Conservation (phyloP, 1,140 invertebrate genomes). For the Solen grandis region DNA sequence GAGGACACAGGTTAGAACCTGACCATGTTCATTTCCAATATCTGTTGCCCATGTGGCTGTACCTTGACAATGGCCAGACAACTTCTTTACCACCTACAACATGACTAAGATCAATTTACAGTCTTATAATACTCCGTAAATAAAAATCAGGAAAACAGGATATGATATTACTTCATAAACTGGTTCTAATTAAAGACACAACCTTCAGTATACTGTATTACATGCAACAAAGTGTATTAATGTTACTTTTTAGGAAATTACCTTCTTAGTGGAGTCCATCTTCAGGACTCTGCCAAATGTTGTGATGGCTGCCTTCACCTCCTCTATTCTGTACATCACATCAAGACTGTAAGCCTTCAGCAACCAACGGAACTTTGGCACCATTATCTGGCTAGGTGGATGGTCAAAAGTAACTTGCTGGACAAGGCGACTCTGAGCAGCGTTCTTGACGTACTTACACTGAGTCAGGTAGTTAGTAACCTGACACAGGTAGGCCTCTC, state of each 20-base stretch:
- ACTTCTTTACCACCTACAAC: conserved; percentile 52
- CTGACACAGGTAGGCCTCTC: background rate
- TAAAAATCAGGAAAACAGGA: conserved; percentile 24
- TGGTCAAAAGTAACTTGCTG: background rate
- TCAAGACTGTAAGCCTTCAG: conserved; percentile 17
- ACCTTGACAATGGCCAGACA: conserved; percentile 32
- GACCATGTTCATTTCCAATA: conserved; percentile 53
- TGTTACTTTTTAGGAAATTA: background rate
- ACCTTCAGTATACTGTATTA: background rate
- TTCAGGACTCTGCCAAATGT: conserved; percentile 45
- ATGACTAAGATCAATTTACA: conserved; percentile 8
- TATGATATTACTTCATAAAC: background rate
- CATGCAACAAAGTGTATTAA: background rate
- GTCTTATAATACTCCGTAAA: conserved; percentile 1
- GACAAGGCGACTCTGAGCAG: background rate
- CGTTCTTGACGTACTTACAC: background rate
- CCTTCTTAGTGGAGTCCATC: conserved; percentile 56
- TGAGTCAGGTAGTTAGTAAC: conserved; percentile 1
- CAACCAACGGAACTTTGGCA: conserved; percentile 29
- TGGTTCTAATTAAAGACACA: background rate
- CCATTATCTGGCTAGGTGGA: background rate
- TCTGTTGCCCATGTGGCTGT: conserved; percentile 60
- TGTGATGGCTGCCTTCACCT: conserved; percentile 36
- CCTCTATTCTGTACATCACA: background rate
- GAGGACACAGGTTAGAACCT: conserved; percentile 60